phyloP scores from a whole-genome alignment of 2,888 invertebrate genomes.

The Drosophila rellima region DNA sequence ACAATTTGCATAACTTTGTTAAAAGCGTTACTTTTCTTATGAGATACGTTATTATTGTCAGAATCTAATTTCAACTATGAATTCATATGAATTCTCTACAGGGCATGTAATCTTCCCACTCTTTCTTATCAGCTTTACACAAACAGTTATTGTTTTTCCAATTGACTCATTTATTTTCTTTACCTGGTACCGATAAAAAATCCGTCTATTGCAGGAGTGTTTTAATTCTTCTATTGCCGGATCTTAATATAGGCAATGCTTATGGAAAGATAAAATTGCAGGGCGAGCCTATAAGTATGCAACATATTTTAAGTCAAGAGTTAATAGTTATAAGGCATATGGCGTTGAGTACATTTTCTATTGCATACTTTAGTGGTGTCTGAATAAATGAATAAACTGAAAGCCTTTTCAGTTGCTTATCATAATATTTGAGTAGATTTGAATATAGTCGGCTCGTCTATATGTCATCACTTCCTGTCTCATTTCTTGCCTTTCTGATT shows the following conservation, averaged over 20 bases:
- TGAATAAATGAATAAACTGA: background rate
- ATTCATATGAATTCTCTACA: background rate
- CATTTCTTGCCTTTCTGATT: constrained; percentile 9
- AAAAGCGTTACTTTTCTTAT: background rate
- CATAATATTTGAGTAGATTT: background rate
- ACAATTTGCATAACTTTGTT: background rate
- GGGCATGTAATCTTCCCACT: too few relatives aligned
- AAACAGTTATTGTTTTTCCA: background rate
- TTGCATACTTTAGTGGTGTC: constrained; percentile 31
- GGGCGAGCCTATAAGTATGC: constrained; percentile 27
- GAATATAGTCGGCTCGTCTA: constrained; percentile 4
- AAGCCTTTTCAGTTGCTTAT: background rate
- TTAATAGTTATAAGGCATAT: background rate
- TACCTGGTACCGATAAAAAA: background rate
- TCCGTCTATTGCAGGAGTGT: background rate
- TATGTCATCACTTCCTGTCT: background rate
- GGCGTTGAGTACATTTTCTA: background rate
- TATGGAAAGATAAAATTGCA: background rate
- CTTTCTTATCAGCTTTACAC: background rate
- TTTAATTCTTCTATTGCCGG: background rate
- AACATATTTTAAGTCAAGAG: background rate
- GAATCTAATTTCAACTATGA: background rate
- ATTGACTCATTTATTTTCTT: constrained; percentile 5
- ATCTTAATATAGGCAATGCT: background rate
- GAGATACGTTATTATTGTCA: background rate